Percentiles rank a stretch among this genome's conserved stretches.
Conservation (phyloP, 1,140 invertebrate species). For the Notospermus geniculatus region DNA sequence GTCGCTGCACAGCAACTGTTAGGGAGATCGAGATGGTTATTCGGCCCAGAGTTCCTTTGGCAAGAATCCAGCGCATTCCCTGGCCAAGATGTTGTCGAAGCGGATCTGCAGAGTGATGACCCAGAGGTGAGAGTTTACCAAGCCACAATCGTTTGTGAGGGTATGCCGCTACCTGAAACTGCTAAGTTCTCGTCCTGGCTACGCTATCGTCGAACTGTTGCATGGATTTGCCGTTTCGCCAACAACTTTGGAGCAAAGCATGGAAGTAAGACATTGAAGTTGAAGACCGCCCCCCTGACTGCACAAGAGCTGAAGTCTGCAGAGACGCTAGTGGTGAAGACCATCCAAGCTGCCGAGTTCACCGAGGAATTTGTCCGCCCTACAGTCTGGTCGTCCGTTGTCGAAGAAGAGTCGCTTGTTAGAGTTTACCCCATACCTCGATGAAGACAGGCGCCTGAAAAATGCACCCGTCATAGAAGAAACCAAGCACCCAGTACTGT, state of each 20-base stretch:
- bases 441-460: constrained; percentile 1
- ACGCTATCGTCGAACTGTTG: no score
- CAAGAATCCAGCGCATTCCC: no score
- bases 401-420: background rate
- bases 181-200: no score
- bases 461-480: background rate
- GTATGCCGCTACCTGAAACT: no score
- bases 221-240: no score
- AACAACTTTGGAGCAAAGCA: background rate
- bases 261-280: background rate
- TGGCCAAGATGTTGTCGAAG: no score
- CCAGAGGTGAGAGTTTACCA: no score
- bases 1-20: constrained; percentile 12
- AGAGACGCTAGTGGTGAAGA: background rate
- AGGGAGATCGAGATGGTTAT: constrained; percentile 24
- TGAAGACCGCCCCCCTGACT: background rate
- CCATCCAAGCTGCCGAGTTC: background rate
- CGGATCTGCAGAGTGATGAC: no score
- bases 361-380: background rate
- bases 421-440: constrained; percentile 11
- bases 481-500: constrained; percentile 12
- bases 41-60: constrained; percentile 24
- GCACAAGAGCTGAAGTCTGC: background rate
- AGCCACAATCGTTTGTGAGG: no score
- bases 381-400: background rate